Evolutionary conservation across 1,140 invertebrate species (phyloP), one percentile per base, ranked within the genome.

Genomic region (Teleopsis dalmanni): DNA sequence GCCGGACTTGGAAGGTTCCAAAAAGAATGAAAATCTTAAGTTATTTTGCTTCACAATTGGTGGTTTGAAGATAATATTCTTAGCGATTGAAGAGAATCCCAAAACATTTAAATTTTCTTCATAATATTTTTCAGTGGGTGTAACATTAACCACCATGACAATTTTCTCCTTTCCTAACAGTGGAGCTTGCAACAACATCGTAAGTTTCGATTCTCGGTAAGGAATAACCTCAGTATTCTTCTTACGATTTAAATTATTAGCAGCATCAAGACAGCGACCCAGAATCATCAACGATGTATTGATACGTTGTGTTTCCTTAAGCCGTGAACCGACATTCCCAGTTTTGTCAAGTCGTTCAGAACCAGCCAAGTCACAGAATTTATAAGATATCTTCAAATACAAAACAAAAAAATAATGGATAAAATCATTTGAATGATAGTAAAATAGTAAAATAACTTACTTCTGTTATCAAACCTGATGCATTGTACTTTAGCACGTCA

Each of bases 321-420:
- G 72, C 14, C 91, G 68, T 4, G 82, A 81, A 13, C 92, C 92
- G n/a, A 79, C 77, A 70, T 88, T 91, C 22, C 83, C 73, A 1
- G 93, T 92, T 66, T 91, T 92, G 37, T 82, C 82, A 11, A 81
- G 75, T n/a, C 94, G 74, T 71, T 97, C 94, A 4, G 87, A 84
- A 0, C 93, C 94, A 37, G 95, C 94, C 51, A 97, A 72, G 76
- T 96, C 94, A 72, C 91, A 90, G 57, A 93, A 86, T 2, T 86
- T 79, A 57, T 90, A 80, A 4, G 59, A 57, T 35, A 47, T 58
- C 16, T 50, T 45, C 27, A 38, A 29, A 9, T 38, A 34, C 38
- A n/a, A 27, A 38, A 38, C 23, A n/a, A 14, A 13, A n/a, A 45
- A 33, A 11, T 45, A 45, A 31, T 0, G 4, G 5, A 5, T 23